These are phyloP conservation scores for Tupaia chinensis DNA, from an alignment of 2,113 vertebrate species.

Conservation along the genomic window DNA sequence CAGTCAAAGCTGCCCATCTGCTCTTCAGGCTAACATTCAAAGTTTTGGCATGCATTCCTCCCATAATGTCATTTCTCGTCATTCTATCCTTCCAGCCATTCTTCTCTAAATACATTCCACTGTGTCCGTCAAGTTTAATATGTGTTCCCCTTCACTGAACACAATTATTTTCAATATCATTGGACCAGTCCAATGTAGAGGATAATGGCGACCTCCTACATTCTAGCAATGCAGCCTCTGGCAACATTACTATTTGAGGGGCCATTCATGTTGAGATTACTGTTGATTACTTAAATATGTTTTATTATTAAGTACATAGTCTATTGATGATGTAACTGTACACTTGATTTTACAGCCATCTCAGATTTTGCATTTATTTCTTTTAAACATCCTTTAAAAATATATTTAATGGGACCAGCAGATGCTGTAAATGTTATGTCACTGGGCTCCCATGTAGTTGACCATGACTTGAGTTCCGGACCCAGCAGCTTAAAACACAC, in stretches of 20 bases:
- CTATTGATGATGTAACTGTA: neutral
- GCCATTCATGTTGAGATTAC: neutral
- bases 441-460: too few species aligned
- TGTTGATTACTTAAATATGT: neutral
- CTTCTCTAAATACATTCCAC: slow-evolving; percentile 46
- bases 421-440: too few species aligned
- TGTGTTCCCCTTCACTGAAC: neutral
- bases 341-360: neutral
- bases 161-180: neutral
- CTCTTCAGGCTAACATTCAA: slow-evolving; percentile 9
- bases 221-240: neutral
- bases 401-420: neutral
- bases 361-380: neutral
- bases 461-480: too few species aligned
- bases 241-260: neutral
- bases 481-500: too few species aligned
- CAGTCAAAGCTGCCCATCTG: neutral
- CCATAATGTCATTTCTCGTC: neutral
- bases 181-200: neutral
- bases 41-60: neutral
- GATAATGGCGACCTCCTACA: neutral
- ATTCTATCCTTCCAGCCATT: neutral
- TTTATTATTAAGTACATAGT: neutral
- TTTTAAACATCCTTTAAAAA: neutral
- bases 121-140: neutral